Percentiles rank a stretch among this genome's conserved stretches.
Conservation (phyloP, 2,113 vertebrate species). For the Manacus vitellinus region DNA sequence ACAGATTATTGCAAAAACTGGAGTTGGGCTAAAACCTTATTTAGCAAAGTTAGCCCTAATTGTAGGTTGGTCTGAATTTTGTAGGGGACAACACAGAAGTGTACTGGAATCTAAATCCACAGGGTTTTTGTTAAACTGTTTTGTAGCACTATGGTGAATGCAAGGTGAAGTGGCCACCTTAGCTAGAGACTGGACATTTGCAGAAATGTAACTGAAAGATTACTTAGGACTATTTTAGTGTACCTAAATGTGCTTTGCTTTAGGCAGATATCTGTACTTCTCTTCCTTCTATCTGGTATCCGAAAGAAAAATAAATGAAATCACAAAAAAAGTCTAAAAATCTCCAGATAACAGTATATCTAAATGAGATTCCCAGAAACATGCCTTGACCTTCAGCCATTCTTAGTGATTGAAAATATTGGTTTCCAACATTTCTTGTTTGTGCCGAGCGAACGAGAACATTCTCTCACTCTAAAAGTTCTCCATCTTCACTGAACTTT, state of each 20-base stretch:
- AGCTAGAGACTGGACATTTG: background rate
- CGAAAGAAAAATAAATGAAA: slow-evolving; percentile 13
- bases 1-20: background rate
- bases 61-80: background rate
- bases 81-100: background rate
- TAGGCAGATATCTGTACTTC: background rate
- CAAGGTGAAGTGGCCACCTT: background rate
- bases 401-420: background rate
- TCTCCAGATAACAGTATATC: background rate
- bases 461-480: background rate
- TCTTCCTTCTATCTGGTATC: background rate
- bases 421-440: background rate
- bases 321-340: slow-evolving; percentile 7
- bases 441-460: accelerated
- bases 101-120: background rate
- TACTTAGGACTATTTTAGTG: background rate
- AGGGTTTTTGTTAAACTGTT: background rate
- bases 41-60: background rate
- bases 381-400: slow-evolving; percentile 13
- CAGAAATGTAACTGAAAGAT: background rate
- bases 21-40: background rate
- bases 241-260: background rate
- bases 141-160: background rate
- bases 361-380: slow-evolving; percentile 14
- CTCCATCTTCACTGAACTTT: background rate